Evolutionary conservation across 1,140 invertebrate genomes (phyloP).

Genomic region (Tribolium castaneum): DNA sequence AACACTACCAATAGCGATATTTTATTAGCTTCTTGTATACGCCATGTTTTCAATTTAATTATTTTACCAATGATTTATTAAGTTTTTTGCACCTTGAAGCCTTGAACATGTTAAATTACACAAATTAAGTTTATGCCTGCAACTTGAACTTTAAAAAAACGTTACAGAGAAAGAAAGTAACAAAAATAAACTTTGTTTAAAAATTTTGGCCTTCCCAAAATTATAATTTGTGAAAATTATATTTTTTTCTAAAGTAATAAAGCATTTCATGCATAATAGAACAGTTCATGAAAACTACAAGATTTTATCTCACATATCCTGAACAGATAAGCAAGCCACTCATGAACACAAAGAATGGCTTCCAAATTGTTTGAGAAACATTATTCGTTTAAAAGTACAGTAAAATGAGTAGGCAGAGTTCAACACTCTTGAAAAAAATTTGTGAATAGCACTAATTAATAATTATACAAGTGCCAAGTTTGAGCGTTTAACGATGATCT

Average conservation of each 20-base stretch:
- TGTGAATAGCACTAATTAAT: not conserved
- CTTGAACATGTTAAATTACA: too few species aligned
- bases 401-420: not conserved
- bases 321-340: not conserved
- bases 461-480: not conserved
- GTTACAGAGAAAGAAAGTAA: too few species aligned
- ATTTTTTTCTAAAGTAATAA: not conserved
- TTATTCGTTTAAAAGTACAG: not conserved
- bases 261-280: not conserved
- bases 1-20: too few species aligned
- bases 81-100: too few species aligned
- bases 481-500: not conserved
- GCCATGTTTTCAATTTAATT: too few species aligned
- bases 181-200: too few species aligned
- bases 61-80: too few species aligned
- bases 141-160: too few species aligned
- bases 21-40: too few species aligned
- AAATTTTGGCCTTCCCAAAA: not conserved
- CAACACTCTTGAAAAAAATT: not conserved
- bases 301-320: not conserved
- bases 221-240: not conserved
- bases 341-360: not conserved
- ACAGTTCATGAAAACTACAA: not conserved
- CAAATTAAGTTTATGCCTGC: too few species aligned
- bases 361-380: not conserved